Conservation (phyloP, 2,888 invertebrate genomes). For the Octodonta nipae region DNA sequence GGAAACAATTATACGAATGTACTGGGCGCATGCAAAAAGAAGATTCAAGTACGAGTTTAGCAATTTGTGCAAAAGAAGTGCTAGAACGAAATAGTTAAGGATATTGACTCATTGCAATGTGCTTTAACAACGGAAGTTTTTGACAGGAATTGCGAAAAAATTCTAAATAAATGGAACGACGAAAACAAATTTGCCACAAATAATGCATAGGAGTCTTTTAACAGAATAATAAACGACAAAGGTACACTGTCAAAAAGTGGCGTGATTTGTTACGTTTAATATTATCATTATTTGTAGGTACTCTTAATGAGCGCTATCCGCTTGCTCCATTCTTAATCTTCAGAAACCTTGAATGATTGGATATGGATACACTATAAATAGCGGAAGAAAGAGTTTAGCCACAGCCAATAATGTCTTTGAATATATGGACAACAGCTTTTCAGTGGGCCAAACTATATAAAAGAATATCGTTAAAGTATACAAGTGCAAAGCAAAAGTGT, state of each 20-base stretch:
- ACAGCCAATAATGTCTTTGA: slow-evolving; percentile 4
- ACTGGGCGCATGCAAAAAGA: slow-evolving; percentile 5
- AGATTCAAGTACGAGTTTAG: slow-evolving; percentile 3
- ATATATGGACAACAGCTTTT: slow-evolving; percentile 4
- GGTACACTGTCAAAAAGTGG: slow-evolving; percentile 4
- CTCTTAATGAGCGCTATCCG: slow-evolving; percentile 3
- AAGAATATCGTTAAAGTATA: slow-evolving; percentile 4
- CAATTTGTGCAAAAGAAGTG: slow-evolving; percentile 6
- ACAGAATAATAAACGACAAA: slow-evolving; percentile 4
- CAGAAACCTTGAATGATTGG: no score
- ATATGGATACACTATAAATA: slow-evolving; percentile 3
- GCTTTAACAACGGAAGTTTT: slow-evolving; percentile 7
- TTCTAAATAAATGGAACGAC: slow-evolving; percentile 4
- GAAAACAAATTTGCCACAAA: slow-evolving; percentile 5
- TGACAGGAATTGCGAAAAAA: slow-evolving; percentile 3
- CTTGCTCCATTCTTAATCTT: slow-evolving; percentile 5
- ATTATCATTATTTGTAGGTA: slow-evolving; percentile 3
- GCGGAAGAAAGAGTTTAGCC: no score
- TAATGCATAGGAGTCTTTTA: slow-evolving; percentile 5
- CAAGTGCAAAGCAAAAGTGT: slow-evolving; percentile 3
- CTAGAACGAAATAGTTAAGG: slow-evolving; percentile 4
- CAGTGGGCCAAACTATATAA: no score
- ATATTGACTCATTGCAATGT: slow-evolving; percentile 6
- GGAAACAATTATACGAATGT: slow-evolving; percentile 7
- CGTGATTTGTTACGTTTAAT: slow-evolving; percentile 5